Evolutionary conservation across 2,113 vertebrate genomes (phyloP), one percentile per base, ranked within the genome.

Genomic region (Ceratotherium simum): DNA sequence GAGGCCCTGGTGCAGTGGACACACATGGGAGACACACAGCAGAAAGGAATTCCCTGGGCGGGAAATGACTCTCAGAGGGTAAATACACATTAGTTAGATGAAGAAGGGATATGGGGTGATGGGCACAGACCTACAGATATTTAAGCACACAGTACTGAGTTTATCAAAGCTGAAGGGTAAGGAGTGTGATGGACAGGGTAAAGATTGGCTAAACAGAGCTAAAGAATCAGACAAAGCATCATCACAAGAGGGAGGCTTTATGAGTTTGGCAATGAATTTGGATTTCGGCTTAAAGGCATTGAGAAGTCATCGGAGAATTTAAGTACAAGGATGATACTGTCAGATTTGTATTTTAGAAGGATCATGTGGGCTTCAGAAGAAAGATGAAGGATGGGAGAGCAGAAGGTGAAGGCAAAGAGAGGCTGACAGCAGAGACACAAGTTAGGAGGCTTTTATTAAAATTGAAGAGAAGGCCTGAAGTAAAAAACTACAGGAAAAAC

Each of bases 11-110:
- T 13, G 0, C 20, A 48, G 11, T 12, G 46, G 16, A 18, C 29
- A 36, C 3, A 31, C 3, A 0, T 8, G 5, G 10, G 5, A 42
- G 48, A 84, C 6, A 51, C 9, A 80, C 0, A 16, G 16, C 14
- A 70, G 27, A 3, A 84, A 92, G 33, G 67, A 42, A 1, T 0
- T 8, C 42, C 10, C 13, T 36, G n/a, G 54, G 25, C 9, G 54
- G 1, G 20, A 25, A 65, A 65, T 17, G n/a, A 11, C 27, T 70
- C 36, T 81, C 36, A n/a, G 65, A 88, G 20, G 31, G 10, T 4
- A n/a, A 29, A 72, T 46, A 21, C 10, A 54, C 56, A 6, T 58
- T 36, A 96, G 39, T 14, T 9, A 69, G 62, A 93, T 27, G 29
- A 91, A 75, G 16, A 93, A 65, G 29, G 29, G 5, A 27, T 31